Conservation (phyloP, 2,113 vertebrate species). For the Prolemur simus region DNA sequence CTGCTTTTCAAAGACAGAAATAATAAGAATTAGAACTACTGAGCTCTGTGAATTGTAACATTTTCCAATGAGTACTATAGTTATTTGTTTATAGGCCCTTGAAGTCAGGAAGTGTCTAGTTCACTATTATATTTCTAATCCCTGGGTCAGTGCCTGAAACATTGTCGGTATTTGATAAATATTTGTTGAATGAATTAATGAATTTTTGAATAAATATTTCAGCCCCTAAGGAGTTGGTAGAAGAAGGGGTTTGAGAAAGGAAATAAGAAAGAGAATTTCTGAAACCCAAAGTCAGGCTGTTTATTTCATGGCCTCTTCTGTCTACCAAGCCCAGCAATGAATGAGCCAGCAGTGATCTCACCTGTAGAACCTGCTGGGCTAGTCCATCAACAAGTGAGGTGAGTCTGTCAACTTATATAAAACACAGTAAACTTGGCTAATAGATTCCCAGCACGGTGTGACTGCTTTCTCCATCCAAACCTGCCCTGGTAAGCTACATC, state of each 20-base stretch:
- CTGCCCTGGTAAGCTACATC: conserved; percentile 7
- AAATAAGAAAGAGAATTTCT: conserved; percentile 49
- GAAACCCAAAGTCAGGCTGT: background rate
- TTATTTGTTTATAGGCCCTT: background rate
- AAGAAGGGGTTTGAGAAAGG: background rate
- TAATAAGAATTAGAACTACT: background rate
- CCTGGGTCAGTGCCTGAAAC: background rate
- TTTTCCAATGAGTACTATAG: background rate
- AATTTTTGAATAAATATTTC: conserved; percentile 1
- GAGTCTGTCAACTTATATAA: conserved; percentile 36
- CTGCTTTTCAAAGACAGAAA: conserved; percentile 45
- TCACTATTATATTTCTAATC: conserved; percentile 3
- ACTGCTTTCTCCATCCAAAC: background rate
- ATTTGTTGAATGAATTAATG: background rate
- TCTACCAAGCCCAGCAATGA: background rate
- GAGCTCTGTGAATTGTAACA: background rate
- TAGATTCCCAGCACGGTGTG: conserved; percentile 35
- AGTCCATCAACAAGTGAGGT: conserved; percentile 30
- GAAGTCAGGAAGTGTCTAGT: background rate
- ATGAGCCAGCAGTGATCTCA: conserved; percentile 56
- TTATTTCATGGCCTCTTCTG: conserved; percentile 26
- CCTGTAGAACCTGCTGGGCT: conserved; percentile 54
- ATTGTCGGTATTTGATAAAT: background rate
- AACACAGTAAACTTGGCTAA: conserved; percentile 38
- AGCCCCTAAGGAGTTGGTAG: background rate